Conservation (phyloP, 1,140 invertebrate species). For the Paraescarpia echinospica region DNA sequence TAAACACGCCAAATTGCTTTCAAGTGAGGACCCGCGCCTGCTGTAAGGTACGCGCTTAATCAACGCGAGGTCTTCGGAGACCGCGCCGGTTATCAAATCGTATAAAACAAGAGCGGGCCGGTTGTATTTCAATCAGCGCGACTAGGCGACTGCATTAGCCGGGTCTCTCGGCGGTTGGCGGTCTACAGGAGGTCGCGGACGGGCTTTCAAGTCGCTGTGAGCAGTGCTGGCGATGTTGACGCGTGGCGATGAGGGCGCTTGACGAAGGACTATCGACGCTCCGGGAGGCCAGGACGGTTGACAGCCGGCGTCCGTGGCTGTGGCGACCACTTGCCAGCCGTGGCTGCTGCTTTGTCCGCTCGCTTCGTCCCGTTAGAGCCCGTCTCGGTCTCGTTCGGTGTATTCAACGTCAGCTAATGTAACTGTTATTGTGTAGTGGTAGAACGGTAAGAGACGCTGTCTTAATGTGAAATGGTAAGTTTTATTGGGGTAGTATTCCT, state of each 20-base stretch:
- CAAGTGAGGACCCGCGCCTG: background rate
- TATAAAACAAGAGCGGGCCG: background rate
- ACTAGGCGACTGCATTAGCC: background rate
- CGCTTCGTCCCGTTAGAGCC: background rate
- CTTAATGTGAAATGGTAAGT: too few relatives aligned
- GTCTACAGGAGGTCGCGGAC: background rate
- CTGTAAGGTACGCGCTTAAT: background rate
- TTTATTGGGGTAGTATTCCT: too few relatives aligned
- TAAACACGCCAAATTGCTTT: conserved; percentile 5
- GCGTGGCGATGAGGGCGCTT: background rate
- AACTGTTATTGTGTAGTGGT: too few relatives aligned
- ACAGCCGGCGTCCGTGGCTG: background rate
- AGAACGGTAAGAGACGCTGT: too few relatives aligned
- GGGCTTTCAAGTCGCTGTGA: background rate
- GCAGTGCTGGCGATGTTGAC: background rate
- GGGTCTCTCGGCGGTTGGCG: background rate
- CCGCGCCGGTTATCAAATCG: background rate
- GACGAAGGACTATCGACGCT: background rate
- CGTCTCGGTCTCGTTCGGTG: too few relatives aligned
- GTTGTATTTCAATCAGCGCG: conserved; percentile 4
- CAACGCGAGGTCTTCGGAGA: background rate
- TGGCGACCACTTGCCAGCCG: background rate
- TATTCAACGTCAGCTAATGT: too few relatives aligned
- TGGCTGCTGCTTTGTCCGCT: background rate
- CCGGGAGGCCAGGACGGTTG: background rate